These are phyloP conservation scores for Neodiprion pinetum DNA, from an alignment of 1,140 invertebrate genomes.

Conservation along the genomic window DNA sequence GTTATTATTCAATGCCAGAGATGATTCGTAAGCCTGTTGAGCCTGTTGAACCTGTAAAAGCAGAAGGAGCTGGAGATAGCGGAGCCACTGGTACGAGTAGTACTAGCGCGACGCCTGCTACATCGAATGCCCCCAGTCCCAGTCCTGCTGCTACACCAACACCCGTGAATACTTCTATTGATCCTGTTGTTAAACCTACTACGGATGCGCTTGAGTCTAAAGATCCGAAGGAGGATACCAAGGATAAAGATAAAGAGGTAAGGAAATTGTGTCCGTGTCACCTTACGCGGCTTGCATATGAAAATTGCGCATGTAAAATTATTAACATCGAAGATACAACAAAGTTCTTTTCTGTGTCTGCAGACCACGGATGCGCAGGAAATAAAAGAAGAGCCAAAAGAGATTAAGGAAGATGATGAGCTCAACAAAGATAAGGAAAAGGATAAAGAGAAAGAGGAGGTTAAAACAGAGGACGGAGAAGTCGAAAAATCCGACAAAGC, in stretches of 20 bases:
- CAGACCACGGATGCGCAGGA: slow-evolving; percentile 57
- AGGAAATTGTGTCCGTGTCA: too few species aligned
- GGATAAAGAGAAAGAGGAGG: slow-evolving; percentile 35
- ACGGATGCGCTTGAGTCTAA: slow-evolving; percentile 47
- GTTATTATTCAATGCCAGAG: slow-evolving; percentile 97
- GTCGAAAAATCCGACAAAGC: slow-evolving; percentile 33
- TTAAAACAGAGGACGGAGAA: slow-evolving; percentile 32
- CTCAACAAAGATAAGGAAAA: slow-evolving; percentile 31
- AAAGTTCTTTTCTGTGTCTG: background rate
- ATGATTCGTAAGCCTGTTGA: slow-evolving; percentile 83
- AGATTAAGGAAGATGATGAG: slow-evolving; percentile 41
- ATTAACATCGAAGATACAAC: too few species aligned
- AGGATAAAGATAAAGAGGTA: slow-evolving; percentile 61
- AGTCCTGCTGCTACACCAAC: slow-evolving; percentile 63
- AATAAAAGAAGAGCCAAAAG: slow-evolving; percentile 45
- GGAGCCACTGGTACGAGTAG: slow-evolving; percentile 62
- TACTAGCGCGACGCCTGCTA: slow-evolving; percentile 70
- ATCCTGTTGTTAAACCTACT: slow-evolving; percentile 33
- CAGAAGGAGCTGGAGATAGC: slow-evolving; percentile 45
- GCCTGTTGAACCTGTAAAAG: slow-evolving; percentile 63
- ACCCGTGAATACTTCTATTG: slow-evolving; percentile 38
- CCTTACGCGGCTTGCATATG: too few species aligned
- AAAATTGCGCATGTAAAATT: too few species aligned
- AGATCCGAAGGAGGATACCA: slow-evolving; percentile 62
- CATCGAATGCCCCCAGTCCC: slow-evolving; percentile 77